Evolutionary conservation across 2,888 invertebrate species (phyloP).

Genomic region (Drosophila crucigera): DNA sequence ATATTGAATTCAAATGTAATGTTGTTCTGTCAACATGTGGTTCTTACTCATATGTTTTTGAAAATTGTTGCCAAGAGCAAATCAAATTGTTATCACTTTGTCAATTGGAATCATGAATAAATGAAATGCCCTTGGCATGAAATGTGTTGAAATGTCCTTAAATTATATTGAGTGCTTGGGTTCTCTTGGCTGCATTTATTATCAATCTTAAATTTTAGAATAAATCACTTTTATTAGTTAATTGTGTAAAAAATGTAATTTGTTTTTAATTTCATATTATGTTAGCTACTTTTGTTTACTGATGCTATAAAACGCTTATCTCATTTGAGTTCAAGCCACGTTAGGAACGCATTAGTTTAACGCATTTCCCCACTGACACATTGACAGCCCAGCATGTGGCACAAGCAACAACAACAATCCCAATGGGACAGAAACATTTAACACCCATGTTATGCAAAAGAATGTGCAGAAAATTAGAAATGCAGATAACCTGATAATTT

Average conservation of each 20-base stretch:
- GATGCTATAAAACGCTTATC: background rate
- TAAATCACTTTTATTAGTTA: background rate
- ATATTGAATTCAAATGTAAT: conserved; percentile 44
- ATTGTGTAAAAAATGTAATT: background rate
- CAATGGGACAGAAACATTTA: background rate
- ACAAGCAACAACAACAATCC: conserved; percentile 19
- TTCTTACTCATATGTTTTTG: conserved; percentile 30
- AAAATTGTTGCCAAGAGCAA: conserved; percentile 9
- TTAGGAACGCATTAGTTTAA: conserved; percentile 27
- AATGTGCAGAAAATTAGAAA: conserved; percentile 5
- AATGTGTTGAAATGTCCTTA: background rate
- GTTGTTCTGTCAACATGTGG: conserved; percentile 43
- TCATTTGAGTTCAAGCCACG: conserved; percentile 22
- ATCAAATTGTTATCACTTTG: background rate
- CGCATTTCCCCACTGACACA: conserved; percentile 26
- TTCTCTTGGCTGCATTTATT: background rate
- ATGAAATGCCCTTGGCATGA: background rate
- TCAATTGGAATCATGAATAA: conserved; percentile 7
- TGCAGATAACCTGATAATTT: background rate
- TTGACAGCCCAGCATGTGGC: conserved; percentile 38
- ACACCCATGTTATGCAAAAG: conserved; percentile 6
- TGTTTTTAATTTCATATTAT: background rate
- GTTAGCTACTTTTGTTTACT: background rate
- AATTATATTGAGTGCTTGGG: background rate
- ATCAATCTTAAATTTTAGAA: background rate